Evolutionary conservation across 1,140 invertebrate species (phyloP), one percentile per base, ranked within the genome.

Genomic region (Hycleus phaleratus): DNA sequence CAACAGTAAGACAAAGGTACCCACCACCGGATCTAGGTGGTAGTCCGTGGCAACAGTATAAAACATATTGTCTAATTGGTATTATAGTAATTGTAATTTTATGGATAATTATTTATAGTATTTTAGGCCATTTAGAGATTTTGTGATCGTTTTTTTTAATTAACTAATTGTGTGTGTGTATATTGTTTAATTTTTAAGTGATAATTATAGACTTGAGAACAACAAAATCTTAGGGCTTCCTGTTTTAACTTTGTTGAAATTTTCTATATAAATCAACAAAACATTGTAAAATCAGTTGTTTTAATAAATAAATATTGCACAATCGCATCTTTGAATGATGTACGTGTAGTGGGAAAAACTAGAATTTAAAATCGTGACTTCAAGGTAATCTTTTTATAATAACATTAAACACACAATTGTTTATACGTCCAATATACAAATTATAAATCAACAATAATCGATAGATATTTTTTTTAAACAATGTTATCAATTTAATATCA

Each of bases 41-140:
- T 48, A 77, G 73, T 49, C 78, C 78, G 1, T 80, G 78, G 78
- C 75, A 80, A 45, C 60, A 64, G 3, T 70, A 74, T 4, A 80
- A 80, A 56, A 78, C 77, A 0, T 62, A 77, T 38, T 79, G 78
- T 59, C 70, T 80, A 7, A 51, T 79, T 5, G 68, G 63, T 4
- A 71, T 74, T 2, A 72, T 80, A 54, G 64, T 74, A 9, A 68
- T 76, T 0, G 62, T 80, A 0, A 56, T 76, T 10, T 10, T 78
- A 2, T 80, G 79, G 79, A 67, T 78, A 8, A 68, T 79, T 49
- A 61, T 78, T 26, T 80, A 78, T 58, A 68, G 71, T 1, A 50
- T 73, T 5, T 62, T 78, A 75, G 73, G 71, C 66, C 75, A 66
- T 60, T 39, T 60, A 1, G 50, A 62, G 11, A n/a, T 68, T 8